Percentiles rank a stretch among this genome's conserved stretches.
Evolutionary conservation across 2,113 vertebrate species (phyloP).

Genomic region (human (Homo sapiens)): GRCh38 chrX:29198501-29199000

Average conservation of each 20-base stretch:
- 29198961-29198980: constrained; percentile 7
- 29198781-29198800: not conserved
- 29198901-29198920: constrained; percentile 10
- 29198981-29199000: constrained; percentile 1
- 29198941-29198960: constrained; percentile 16
- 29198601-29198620: not conserved
- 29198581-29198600: not conserved
- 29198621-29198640: not conserved
- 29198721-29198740: not conserved
- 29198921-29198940: not conserved
- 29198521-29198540: too few species aligned
- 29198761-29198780: not conserved
- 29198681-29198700: not conserved
- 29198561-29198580: too few species aligned
- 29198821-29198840: not conserved
- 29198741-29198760: not conserved
- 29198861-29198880: constrained; percentile 39
- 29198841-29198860: constrained; percentile 25
- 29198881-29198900: not conserved
- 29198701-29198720: not conserved
- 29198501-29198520: too few species aligned
- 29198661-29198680: not conserved
- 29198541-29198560: too few species aligned
- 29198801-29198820: not conserved
- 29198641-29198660: constrained; percentile 13